These are phyloP conservation scores for Cryptomyrus ogoouensis DNA, from an alignment of 2,113 vertebrate genomes.

Conservation along the genomic window DNA sequence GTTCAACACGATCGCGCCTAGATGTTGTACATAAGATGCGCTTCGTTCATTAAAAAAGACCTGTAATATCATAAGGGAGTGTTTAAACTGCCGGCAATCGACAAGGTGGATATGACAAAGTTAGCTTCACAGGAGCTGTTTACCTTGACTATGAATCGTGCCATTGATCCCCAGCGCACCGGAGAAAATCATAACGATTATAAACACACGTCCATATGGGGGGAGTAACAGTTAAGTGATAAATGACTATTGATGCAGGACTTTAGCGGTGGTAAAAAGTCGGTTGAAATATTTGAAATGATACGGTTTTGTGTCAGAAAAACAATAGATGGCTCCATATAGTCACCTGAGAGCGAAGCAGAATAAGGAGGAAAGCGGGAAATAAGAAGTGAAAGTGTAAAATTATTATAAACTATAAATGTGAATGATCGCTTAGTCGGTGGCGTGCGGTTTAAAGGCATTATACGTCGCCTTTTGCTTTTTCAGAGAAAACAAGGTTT, in stretches of 20 bases:
- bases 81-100: constrained; percentile 1
- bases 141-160: constrained; percentile 56
- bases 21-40: constrained; percentile 40
- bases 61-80: constrained; percentile 28
- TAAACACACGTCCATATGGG: constrained; percentile 71
- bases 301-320: constrained; percentile 44
- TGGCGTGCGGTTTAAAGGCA: constrained; percentile 37
- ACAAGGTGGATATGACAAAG: constrained; percentile 24
- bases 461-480: constrained; percentile 6
- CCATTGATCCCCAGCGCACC: constrained; percentile 59
- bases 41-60: constrained; percentile 40
- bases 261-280: constrained; percentile 55
- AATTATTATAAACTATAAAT: constrained; percentile 34
- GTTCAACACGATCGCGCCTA: constrained; percentile 38
- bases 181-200: constrained; percentile 65
- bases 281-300: constrained; percentile 40
- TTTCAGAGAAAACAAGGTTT: constrained; percentile 37
- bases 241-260: constrained; percentile 72
- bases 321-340: not conserved
- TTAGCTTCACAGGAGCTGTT: constrained; percentile 21
- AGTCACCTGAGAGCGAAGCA: constrained; percentile 22
- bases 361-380: constrained; percentile 23
- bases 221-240: constrained; percentile 65
- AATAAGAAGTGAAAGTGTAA: not conserved
- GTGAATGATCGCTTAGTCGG: constrained; percentile 45